phyloP scores from a whole-genome alignment of 1,140 invertebrate species.

The Archivesica marissinica region DNA sequence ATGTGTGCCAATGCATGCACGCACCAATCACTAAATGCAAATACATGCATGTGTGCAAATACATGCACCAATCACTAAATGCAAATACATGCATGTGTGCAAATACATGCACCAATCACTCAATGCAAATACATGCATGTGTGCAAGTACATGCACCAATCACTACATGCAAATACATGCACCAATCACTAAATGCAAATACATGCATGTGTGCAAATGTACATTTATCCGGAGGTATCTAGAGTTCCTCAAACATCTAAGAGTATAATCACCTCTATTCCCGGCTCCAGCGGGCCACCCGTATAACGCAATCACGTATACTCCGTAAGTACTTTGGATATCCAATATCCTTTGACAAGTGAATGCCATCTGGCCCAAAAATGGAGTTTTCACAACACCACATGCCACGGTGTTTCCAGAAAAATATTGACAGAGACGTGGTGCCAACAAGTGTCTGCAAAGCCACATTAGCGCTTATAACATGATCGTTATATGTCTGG shows the following conservation, averaged over 20 bases:
- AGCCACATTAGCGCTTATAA: not conserved
- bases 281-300: not conserved
- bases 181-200: not conserved
- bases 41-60: too few species aligned
- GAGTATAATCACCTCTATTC: not conserved
- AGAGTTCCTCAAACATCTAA: too few species aligned
- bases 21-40: too few species aligned
- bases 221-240: not conserved
- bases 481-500: not conserved
- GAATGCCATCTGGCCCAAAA: not conserved
- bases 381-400: not conserved
- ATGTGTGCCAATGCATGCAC: too few species aligned
- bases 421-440: not conserved
- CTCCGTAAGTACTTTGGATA: conserved; percentile 14
- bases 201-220: not conserved
- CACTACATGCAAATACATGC: not conserved
- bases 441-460: not conserved
- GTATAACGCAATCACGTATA: not conserved
- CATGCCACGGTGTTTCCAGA: conserved; percentile 7
- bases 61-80: too few species aligned
- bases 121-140: too few species aligned
- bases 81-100: too few species aligned
- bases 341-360: conserved; percentile 5
- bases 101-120: too few species aligned
- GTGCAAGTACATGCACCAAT: too few species aligned